Percentiles rank a stretch among this genome's conserved stretches.
These are phyloP conservation scores for Apostichopus parvimensis DNA, from an alignment of 35 echinoderm and acorn worm species.

Conservation along the genomic window DNA sequence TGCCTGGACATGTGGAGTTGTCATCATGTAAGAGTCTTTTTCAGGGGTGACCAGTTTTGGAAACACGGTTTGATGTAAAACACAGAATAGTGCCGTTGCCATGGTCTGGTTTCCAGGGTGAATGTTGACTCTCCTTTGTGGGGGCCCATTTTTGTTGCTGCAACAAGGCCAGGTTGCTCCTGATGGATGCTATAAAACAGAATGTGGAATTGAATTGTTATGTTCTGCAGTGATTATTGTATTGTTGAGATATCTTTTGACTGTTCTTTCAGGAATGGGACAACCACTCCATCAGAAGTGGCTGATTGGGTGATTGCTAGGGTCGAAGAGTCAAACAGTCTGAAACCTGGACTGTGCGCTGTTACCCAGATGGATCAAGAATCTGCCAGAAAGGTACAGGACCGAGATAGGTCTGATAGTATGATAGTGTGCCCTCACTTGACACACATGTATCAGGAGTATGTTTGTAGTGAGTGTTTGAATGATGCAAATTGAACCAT, in stretches of 20 bases:
- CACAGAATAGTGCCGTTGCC: no score
- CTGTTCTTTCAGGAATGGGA: slow-evolving; percentile 3
- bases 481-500: no score
- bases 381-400: slow-evolving; percentile 21
- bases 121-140: no score
- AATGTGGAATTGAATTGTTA: no score
- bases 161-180: no score
- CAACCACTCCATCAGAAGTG: slow-evolving; percentile 1
- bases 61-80: no score
- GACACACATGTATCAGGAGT: not conserved
- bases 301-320: slow-evolving; percentile 16
- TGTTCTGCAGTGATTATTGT: not conserved
- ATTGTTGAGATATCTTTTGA: not conserved
- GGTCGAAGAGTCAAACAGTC: slow-evolving; percentile 13
- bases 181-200: no score
- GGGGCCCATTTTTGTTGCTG: no score
- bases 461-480: not conserved
- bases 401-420: not conserved
- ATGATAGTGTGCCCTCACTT: not conserved
- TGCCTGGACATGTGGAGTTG: no score
- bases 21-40: no score
- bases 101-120: no score
- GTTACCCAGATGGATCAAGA: slow-evolving; percentile 22
- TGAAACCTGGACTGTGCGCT: slow-evolving; percentile 15
- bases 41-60: no score